Conservation (phyloP, 1,140 invertebrate species). For the Trypoxylus dichotomus region DNA sequence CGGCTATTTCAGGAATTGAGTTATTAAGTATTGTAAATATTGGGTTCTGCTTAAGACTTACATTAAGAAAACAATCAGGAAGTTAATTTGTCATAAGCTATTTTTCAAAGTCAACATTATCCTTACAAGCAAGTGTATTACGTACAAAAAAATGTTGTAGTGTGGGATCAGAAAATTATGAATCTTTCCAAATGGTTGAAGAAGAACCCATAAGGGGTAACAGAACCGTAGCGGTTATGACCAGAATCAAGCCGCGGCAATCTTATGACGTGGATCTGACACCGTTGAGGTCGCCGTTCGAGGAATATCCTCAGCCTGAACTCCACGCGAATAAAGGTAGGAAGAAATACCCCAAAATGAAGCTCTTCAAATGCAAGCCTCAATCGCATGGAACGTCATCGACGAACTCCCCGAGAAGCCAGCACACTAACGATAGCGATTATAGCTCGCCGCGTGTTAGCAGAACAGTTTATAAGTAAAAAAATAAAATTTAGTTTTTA, state of each 20-base stretch:
- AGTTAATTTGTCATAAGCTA: too few species aligned
- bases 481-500: background rate
- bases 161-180: too few species aligned
- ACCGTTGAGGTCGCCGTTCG: constrained; percentile 6
- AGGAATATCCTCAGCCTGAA: background rate
- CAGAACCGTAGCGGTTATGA: constrained; percentile 28
- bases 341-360: background rate
- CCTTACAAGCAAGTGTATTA: too few species aligned
- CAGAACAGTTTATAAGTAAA: background rate
- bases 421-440: background rate
- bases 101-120: too few species aligned
- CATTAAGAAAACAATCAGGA: too few species aligned
- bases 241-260: constrained; percentile 14
- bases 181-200: background rate
- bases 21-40: too few species aligned
- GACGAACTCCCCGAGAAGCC: background rate
- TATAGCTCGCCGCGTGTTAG: background rate
- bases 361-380: background rate
- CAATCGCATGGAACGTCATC: background rate
- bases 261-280: background rate
- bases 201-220: background rate
- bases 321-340: background rate
- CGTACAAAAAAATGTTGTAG: too few species aligned
- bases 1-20: too few species aligned
- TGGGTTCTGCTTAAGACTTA: too few species aligned